Conservation (phyloP, 2,113 vertebrate genomes). For the Mastomys natalensis region DNA sequence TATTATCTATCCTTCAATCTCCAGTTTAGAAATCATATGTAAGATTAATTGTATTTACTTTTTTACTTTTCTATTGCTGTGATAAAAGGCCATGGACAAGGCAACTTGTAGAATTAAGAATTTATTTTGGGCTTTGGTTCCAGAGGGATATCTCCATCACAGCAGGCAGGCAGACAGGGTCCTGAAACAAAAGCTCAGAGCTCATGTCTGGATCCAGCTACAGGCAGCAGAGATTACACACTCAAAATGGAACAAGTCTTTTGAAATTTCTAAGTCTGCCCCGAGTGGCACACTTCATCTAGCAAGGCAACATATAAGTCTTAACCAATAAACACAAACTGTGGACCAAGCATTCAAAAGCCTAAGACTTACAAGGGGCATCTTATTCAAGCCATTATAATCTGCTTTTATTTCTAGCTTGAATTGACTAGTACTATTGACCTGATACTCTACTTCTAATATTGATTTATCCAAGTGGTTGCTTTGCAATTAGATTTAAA, state of each 20-base stretch:
- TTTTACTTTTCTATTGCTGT: background rate
- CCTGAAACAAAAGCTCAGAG: background rate
- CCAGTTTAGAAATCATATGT: background rate
- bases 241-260: background rate
- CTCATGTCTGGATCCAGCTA: background rate
- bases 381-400: background rate
- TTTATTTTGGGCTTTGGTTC: background rate
- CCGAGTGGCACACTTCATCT: background rate
- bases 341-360: background rate
- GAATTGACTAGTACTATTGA: background rate
- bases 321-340: background rate
- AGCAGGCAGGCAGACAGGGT: background rate
- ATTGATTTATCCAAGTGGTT: background rate
- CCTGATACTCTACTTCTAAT: background rate
- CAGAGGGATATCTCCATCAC: background rate
- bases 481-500: background rate
- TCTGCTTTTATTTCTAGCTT: background rate
- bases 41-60: background rate
- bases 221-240: background rate
- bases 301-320: background rate
- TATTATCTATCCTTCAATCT: background rate
- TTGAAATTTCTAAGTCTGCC: background rate
- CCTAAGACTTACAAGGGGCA: background rate
- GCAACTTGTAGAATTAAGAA: no score
- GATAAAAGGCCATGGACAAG: background rate